phyloP scores from a whole-genome alignment of 2,888 invertebrate species.

The Amblyteles armatorius region DNA sequence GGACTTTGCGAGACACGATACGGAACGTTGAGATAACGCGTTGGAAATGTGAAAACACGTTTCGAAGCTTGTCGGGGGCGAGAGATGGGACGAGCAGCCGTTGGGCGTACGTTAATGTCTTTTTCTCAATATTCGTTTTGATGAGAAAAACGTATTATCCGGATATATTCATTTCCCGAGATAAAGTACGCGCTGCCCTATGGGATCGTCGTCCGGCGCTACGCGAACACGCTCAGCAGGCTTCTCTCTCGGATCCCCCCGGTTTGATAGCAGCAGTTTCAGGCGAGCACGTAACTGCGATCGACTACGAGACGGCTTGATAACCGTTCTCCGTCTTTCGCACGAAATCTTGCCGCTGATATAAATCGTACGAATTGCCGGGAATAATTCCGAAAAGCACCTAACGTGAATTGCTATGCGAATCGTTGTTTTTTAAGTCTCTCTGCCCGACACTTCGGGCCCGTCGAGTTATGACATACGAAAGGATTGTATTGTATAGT shows the following conservation, averaged over 20 bases:
- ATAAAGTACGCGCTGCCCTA: constrained; percentile 10
- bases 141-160: constrained; percentile 48
- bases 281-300: constrained; percentile 28
- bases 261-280: constrained; percentile 51
- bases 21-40: not conserved
- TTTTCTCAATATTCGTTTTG: constrained; percentile 11
- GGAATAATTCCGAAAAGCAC: not conserved
- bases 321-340: not conserved
- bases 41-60: not conserved
- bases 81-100: not conserved
- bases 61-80: not conserved
- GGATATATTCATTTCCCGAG: constrained; percentile 58
- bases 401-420: not conserved
- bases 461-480: not conserved
- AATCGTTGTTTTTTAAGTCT: not conserved
- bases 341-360: constrained; percentile 9
- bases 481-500: not conserved
- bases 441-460: not conserved
- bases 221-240: constrained; percentile 22
- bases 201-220: constrained; percentile 39
- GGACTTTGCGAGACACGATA: not conserved
- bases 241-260: constrained; percentile 17
- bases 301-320: constrained; percentile 15
- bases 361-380: not conserved
- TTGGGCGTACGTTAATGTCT: not conserved